A percentile compares a stretch with the other conserved stretches of the same genome.
Conservation (phyloP, 2,888 invertebrate species). For the Anodontia alba region DNA sequence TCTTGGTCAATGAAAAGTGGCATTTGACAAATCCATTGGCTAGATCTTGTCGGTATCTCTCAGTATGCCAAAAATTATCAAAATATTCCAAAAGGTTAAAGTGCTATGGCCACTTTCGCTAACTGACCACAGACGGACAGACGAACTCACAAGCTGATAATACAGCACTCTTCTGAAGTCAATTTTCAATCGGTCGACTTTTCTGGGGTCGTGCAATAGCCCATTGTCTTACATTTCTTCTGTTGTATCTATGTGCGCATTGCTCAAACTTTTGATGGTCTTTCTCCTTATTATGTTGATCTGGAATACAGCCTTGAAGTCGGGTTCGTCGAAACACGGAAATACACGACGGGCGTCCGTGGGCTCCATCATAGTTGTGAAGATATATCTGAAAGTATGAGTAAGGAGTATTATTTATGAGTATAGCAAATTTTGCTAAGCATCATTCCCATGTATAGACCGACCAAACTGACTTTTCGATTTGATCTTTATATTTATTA, state of each 20-base stretch:
- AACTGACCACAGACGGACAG: too few relatives aligned
- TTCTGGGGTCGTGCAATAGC: too few relatives aligned
- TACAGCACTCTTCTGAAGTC: too few relatives aligned
- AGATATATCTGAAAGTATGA: conserved; percentile 73
- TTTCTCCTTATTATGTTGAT: conserved; percentile 55
- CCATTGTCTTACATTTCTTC: neutral
- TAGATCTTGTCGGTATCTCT: too few relatives aligned
- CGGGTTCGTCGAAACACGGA: conserved; percentile 77
- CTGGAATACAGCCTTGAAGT: conserved; percentile 65
- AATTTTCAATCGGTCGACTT: too few relatives aligned
- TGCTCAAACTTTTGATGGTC: neutral
- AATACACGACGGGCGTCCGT: conserved; percentile 77
- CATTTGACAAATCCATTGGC: too few relatives aligned
- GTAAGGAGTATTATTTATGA: too few relatives aligned
- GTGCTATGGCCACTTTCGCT: too few relatives aligned
- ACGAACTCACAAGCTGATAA: too few relatives aligned
- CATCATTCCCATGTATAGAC: neutral
- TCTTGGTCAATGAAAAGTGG: too few relatives aligned
- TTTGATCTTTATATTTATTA: neutral
- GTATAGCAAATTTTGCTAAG: neutral
- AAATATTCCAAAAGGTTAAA: too few relatives aligned
- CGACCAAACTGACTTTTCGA: neutral
- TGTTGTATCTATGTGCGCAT: neutral
- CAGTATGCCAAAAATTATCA: too few relatives aligned
- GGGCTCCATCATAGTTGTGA: conserved; percentile 78